These are phyloP conservation scores for Thymelicus acteon DNA, from an alignment of 2,888 invertebrate species.

Conservation along the genomic window DNA sequence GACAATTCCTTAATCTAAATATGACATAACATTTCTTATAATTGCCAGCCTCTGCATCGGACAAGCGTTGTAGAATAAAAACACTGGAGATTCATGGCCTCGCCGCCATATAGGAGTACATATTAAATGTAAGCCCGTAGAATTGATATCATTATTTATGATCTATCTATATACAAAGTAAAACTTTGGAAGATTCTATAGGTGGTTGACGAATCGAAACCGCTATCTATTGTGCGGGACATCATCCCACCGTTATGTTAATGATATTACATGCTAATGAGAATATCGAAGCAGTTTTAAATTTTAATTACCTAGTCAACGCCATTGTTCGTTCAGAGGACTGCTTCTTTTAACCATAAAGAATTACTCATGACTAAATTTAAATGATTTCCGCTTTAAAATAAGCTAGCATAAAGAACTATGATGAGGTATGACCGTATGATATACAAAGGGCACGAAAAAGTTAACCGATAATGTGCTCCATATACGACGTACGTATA, in stretches of 20 bases:
- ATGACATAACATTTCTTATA: too few species aligned
- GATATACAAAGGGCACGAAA: too few species aligned
- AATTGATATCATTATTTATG: too few species aligned
- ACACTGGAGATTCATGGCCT: too few species aligned
- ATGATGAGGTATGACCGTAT: too few species aligned
- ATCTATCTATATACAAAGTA: background rate
- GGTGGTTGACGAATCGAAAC: background rate
- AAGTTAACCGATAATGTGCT: too few species aligned
- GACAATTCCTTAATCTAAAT: too few species aligned
- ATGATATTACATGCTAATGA: constrained; percentile 34
- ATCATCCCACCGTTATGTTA: constrained; percentile 30
- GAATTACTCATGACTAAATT: background rate
- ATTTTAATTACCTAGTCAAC: constrained; percentile 25
- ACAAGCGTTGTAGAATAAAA: too few species aligned
- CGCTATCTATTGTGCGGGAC: constrained; percentile 31
- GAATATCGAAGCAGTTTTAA: constrained; percentile 26
- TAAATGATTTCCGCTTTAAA: background rate
- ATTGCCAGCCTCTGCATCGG: too few species aligned
- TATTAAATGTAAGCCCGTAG: background rate
- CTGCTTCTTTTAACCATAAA: constrained; percentile 13
- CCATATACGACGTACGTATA: too few species aligned
- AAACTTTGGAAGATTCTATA: constrained; percentile 10
- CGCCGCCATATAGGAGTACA: background rate
- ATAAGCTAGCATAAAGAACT: background rate
- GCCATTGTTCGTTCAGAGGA: constrained; percentile 23